Base-by-base conservation (phyloP, 1,140 invertebrate species). In the Papilio helenus region DNA sequence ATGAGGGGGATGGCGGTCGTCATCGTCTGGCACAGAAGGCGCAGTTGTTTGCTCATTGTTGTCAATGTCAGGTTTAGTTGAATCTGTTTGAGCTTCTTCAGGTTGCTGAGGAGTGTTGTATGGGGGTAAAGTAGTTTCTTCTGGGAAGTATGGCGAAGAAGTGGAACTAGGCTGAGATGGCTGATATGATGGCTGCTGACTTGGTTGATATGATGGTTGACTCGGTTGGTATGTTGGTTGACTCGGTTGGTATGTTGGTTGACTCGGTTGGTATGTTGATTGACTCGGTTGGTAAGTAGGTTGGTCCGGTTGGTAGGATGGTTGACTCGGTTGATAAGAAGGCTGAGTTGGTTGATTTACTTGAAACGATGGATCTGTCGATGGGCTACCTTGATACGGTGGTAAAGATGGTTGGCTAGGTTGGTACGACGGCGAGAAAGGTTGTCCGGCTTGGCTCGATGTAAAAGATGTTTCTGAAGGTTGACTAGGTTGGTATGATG, bases 1-100 rank as follows among this genome's bases (percentile, higher is more conserved):
- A 83, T 97, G 97, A 12, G 97, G 97, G 42, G 97, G 96, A 86
- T 97, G 97, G 71, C 95, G 95, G 12, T 95, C 92, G 4, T 94
- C 93, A 61, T 94, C 93, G 20, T 89, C 88, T 76, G 84, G 82
- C n/a, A 81, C 76, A 76, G 79, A 82, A 34, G 88, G 83, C 20
- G 80, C 61, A 81, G 80, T 73, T 42, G 80, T 79, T 81, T 79
- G 82, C 74, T 29, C 61, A 16, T 79, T 46, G 78, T 87, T 76
- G 18, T 23, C 58, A 16, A 14, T 44, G 34, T 77, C 76, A 23
- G 76, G 51, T 55, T 49, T 46, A 26, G 78, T 79, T 79, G 61
- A 44, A 65, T 82, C 72, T 51, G 85, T 82, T 51, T 80, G 82
- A 0, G 76, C 72, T 65, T 72, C 77, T 79, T 82, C 81, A 16